Conservation (phyloP, 2,797 vertebrate species). For the Hippopotamyrus pictus region DNA sequence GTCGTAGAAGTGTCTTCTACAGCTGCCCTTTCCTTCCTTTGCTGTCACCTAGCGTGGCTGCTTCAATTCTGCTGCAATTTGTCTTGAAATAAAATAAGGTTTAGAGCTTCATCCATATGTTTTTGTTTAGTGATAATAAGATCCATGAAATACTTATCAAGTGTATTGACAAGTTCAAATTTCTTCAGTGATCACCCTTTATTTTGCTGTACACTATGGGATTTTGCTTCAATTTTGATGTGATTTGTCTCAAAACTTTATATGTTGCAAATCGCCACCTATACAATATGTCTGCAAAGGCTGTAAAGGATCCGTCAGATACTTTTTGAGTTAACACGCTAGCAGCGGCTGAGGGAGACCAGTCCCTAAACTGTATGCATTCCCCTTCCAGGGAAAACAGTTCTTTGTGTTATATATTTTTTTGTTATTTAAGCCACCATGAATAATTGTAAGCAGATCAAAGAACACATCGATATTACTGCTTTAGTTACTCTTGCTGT, state of each 20-base stretch:
- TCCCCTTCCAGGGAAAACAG: neutral
- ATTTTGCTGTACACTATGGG: neutral
- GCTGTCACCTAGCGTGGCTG: neutral
- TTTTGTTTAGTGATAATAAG: neutral
- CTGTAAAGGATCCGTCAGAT: neutral
- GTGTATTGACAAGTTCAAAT: neutral
- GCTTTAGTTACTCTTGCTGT: neutral
- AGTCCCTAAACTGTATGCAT: neutral
- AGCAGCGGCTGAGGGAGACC: neutral
- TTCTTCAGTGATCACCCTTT: neutral
- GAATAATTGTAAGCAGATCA: neutral
- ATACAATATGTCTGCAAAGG: neutral
- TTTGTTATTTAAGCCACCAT: neutral
- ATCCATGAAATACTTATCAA: neutral
- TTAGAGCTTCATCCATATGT: neutral
- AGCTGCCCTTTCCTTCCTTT: neutral
- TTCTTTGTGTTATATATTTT: neutral
- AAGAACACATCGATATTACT: neutral
- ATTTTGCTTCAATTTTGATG: neutral
- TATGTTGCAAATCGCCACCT: neutral
- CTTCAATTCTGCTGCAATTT: neutral
- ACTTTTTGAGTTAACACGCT: neutral
- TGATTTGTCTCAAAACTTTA: neutral
- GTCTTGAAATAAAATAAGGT: neutral
- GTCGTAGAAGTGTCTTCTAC: neutral